These are phyloP conservation scores for Autographa pulchrina DNA, from an alignment of 2,888 invertebrate species.

Conservation along the genomic window DNA sequence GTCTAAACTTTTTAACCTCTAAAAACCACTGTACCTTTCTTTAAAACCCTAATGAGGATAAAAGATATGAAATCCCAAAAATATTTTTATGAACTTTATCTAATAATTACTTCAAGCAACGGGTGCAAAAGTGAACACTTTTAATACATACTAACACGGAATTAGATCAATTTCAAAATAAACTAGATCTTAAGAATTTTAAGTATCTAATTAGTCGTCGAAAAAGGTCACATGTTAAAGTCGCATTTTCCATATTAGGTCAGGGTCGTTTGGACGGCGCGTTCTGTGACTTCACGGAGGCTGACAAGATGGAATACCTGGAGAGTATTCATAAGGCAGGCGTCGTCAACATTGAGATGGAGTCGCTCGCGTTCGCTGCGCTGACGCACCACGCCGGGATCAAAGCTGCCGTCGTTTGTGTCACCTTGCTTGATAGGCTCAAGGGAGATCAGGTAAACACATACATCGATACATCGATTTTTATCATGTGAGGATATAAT, in stretches of 20 bases:
- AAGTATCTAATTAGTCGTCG: background rate
- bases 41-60: too few species aligned
- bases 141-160: background rate
- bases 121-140: background rate
- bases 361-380: slow-evolving; percentile 97
- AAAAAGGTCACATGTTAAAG: slow-evolving; percentile 22
- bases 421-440: slow-evolving; percentile 96
- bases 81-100: too few species aligned
- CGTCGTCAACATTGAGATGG: slow-evolving; percentile 99
- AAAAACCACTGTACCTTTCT: too few species aligned
- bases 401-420: slow-evolving; percentile 97
- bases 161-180: background rate
- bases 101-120: too few species aligned
- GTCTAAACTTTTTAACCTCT: too few species aligned
- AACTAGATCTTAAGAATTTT: background rate
- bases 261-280: slow-evolving; percentile 99
- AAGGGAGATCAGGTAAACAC: slow-evolving; percentile 96
- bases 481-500: background rate
- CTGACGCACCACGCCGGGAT: slow-evolving; percentile 98
- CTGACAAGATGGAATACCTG: slow-evolving; percentile 97
- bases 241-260: slow-evolving; percentile 84
- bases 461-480: background rate
- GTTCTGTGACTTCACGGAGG: slow-evolving; percentile 97
- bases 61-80: too few species aligned
- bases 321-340: slow-evolving; percentile 93